A percentile compares a stretch with the other conserved stretches of the same genome.
Conservation (phyloP, 2,797 vertebrate species). For the Saguinus oedipus region DNA sequence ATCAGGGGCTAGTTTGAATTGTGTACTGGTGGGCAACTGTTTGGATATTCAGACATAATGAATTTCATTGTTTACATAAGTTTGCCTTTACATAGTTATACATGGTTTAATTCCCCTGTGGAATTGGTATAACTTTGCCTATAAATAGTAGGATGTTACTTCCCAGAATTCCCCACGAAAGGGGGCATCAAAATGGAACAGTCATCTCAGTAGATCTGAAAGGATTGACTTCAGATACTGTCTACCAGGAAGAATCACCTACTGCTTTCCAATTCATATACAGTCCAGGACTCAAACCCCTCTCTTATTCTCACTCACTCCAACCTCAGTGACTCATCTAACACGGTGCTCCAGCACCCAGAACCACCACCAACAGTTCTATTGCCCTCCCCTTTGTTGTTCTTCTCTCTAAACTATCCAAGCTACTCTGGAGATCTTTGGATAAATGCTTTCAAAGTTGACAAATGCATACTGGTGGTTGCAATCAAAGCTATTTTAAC, state of each 20-base stretch:
- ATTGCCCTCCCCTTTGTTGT: background rate
- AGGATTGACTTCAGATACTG: background rate
- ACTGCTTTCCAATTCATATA: background rate
- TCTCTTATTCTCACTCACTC: background rate
- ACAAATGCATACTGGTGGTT: background rate
- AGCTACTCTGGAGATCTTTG: background rate
- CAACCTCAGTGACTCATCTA: background rate
- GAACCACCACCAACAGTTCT: background rate
- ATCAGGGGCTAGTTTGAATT: background rate
- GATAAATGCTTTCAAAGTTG: background rate
- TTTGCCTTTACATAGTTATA: conserved; percentile 17
- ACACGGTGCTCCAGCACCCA: background rate
- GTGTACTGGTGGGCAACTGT: background rate
- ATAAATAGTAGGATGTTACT: background rate
- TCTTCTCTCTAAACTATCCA: background rate
- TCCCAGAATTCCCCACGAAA: background rate
- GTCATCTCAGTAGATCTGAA: background rate
- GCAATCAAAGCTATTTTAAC: conserved; percentile 5
- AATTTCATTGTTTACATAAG: background rate
- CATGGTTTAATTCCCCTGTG: background rate
- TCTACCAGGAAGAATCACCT: background rate
- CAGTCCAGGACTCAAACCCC: accelerated
- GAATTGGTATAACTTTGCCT: conserved; percentile 17
- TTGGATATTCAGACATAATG: background rate
- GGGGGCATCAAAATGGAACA: background rate